Conservation (phyloP, 2,888 invertebrate species). For the Phasia obesa region DNA sequence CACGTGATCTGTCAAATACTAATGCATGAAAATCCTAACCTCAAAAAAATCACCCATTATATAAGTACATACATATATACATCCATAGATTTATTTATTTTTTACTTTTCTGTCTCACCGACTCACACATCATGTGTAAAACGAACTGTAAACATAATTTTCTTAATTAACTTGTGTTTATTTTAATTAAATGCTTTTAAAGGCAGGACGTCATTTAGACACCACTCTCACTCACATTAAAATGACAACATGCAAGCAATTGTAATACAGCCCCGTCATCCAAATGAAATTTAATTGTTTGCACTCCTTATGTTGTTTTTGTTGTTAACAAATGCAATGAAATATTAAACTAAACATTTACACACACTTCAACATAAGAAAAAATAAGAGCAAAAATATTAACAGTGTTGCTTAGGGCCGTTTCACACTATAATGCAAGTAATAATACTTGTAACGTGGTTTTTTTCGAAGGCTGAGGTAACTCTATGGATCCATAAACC, state of each 20-base stretch:
- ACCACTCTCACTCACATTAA: slow-evolving; percentile 55
- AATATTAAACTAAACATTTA: slow-evolving; percentile 15
- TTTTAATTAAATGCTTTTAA: slow-evolving; percentile 28
- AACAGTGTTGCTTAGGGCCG: no score
- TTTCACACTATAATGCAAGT: no score
- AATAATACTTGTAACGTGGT: no score
- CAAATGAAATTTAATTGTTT: slow-evolving; percentile 37
- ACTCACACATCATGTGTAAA: slow-evolving; percentile 16
- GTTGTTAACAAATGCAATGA: slow-evolving; percentile 10
- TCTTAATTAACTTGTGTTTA: slow-evolving; percentile 33
- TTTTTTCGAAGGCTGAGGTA: no score
- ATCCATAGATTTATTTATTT: neutral
- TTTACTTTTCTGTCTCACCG: neutral
- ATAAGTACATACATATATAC: no score
- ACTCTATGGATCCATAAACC: no score
- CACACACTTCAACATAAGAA: neutral
- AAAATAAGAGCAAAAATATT: neutral
- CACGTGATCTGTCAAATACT: no score
- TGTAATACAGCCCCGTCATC: slow-evolving; percentile 45
- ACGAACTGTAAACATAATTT: slow-evolving; percentile 42
- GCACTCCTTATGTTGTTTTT: slow-evolving; percentile 16
- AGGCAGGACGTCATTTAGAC: slow-evolving; percentile 54
- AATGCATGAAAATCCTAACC: no score
- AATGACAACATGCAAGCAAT: slow-evolving; percentile 40
- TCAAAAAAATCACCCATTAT: no score